A percentile compares a stretch with the other conserved stretches of the same genome.
These are phyloP conservation scores for Cheilosia soror DNA, from an alignment of 2,888 invertebrate genomes.

Conservation along the genomic window DNA sequence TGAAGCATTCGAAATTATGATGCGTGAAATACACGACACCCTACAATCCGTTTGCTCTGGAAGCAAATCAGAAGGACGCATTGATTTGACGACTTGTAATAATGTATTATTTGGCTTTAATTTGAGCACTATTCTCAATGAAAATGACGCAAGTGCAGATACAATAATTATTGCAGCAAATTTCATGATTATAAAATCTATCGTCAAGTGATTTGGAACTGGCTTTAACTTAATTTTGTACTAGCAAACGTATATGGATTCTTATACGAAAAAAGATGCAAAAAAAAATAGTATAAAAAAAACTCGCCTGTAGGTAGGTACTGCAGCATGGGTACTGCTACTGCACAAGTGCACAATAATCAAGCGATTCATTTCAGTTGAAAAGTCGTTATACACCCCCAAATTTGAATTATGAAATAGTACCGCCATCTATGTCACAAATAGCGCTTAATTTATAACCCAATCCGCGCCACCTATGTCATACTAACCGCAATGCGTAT, in stretches of 20 bases:
- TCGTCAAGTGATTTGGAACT: no score
- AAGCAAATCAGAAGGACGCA: constrained; percentile 6
- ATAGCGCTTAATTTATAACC: background rate
- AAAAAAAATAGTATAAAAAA: no score
- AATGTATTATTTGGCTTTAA: background rate
- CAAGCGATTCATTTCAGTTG: no score
- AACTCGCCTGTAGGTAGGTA: no score
- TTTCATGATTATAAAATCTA: background rate
- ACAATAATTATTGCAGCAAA: no score
- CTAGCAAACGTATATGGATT: no score
- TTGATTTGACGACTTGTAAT: constrained; percentile 17
- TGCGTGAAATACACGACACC: constrained; percentile 37
- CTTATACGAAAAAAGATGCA: no score
- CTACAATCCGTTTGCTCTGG: constrained; percentile 20
- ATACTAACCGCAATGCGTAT: background rate
- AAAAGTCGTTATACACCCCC: no score
- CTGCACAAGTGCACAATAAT: no score
- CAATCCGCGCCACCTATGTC: constrained; percentile 12
- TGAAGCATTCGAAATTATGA: constrained; percentile 28
- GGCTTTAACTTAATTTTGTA: no score
- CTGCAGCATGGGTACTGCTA: no score
- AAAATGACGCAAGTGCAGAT: background rate
- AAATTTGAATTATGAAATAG: no score
- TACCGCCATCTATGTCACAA: constrained; percentile 4
- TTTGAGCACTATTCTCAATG: background rate